Evolutionary conservation across 2,113 vertebrate genomes (phyloP).

Genomic region (Calypte anna): DNA sequence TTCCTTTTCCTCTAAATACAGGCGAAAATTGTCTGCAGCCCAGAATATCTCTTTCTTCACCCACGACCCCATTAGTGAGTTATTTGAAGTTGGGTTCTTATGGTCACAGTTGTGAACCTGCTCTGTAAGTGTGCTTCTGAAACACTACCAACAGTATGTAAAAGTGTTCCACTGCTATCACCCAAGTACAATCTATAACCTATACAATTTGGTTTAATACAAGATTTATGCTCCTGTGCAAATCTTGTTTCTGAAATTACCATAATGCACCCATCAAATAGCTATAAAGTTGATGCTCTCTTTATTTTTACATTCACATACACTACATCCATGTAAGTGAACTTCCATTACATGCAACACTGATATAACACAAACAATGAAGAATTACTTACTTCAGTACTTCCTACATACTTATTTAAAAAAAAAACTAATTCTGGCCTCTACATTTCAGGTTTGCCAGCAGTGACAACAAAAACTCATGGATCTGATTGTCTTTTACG

Average conservation of each 20-base stretch:
- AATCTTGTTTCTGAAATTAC: neutral
- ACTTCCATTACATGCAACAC: neutral
- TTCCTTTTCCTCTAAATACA: neutral
- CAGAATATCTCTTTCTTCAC: neutral
- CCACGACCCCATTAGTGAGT: neutral
- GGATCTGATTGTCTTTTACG: neutral
- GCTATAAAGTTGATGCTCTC: neutral
- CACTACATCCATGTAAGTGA: neutral
- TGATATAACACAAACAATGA: neutral
- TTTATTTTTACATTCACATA: neutral
- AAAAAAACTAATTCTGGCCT: neutral
- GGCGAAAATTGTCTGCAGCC: neutral
- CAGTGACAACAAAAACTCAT: neutral
- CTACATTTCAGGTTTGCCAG: neutral
- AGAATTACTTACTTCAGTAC: neutral
- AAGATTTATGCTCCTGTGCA: neutral
- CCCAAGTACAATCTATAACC: neutral
- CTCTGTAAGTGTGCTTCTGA: neutral
- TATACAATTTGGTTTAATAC: neutral
- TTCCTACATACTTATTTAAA: neutral
- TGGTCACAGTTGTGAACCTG: neutral
- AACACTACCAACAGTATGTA: neutral
- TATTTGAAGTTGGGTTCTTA: neutral
- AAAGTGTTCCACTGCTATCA: neutral
- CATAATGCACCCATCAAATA: neutral